A percentile compares a stretch with the other conserved stretches of the same genome.
Evolutionary conservation across 1,140 invertebrate genomes (phyloP).

Genomic region (Atta colombica): DNA sequence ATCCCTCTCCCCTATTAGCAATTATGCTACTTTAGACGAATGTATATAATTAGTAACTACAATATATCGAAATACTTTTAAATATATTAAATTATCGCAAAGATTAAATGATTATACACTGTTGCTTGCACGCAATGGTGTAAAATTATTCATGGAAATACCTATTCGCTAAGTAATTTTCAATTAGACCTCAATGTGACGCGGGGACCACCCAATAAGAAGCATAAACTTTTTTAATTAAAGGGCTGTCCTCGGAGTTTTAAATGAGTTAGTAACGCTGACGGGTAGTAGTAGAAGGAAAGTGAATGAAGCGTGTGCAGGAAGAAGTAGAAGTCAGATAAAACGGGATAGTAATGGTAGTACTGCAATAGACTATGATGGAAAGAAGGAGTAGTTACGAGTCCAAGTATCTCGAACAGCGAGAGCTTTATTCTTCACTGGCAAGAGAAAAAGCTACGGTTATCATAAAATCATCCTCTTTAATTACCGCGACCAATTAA

Average conservation of each 20-base stretch:
- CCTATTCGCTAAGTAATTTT: slow-evolving; percentile 71
- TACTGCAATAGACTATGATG: slow-evolving; percentile 24
- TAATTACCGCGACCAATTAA: slow-evolving; percentile 44
- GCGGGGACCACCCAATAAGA: slow-evolving; percentile 67
- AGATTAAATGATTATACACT: slow-evolving; percentile 1
- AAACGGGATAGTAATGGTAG: slow-evolving; percentile 35
- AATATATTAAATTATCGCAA: slow-evolving; percentile 13
- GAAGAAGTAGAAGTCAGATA: slow-evolving; percentile 3
- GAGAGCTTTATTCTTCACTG: slow-evolving; percentile 12
- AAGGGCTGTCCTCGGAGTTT: slow-evolving; percentile 69
- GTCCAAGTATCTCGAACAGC: slow-evolving; percentile 35
- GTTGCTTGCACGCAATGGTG: slow-evolving; percentile 12
- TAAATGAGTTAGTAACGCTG: slow-evolving; percentile 73
- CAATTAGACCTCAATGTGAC: slow-evolving; percentile 73
- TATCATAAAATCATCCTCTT: slow-evolving; percentile 30
- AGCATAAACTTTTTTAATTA: slow-evolving; percentile 78
- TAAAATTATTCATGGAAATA: slow-evolving; percentile 54
- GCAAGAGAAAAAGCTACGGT: not conserved
- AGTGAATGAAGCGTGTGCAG: slow-evolving; percentile 36
- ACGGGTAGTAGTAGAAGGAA: slow-evolving; percentile 61
- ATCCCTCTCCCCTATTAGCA: not conserved
- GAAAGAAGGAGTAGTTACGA: not conserved
- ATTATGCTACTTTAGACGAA: not conserved
- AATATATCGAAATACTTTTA: not conserved
- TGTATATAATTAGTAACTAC: not conserved